Conservation (phyloP, 2,113 vertebrate species). For the Saguinus midas region DNA sequence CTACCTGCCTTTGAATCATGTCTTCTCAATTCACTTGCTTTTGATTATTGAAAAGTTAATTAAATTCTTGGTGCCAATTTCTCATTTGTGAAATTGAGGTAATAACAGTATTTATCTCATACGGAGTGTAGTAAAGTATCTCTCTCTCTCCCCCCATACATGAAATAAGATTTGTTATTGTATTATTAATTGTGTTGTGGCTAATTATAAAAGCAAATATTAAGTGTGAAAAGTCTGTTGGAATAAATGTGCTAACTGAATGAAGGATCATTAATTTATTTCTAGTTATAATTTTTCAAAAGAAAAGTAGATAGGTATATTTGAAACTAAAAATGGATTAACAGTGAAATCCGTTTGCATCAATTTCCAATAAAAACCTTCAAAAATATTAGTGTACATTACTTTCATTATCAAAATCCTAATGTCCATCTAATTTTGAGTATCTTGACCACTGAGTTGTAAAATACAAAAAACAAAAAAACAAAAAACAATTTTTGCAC, state of each 20-base stretch:
- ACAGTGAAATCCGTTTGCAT: slow-evolving; percentile 48
- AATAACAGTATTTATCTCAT: not conserved
- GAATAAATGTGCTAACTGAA: slow-evolving; percentile 23
- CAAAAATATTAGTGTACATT: slow-evolving; percentile 42
- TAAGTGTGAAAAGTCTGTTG: slow-evolving; percentile 3
- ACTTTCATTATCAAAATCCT: slow-evolving; percentile 74
- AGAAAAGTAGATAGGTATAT: not conserved
- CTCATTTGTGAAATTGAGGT: not conserved
- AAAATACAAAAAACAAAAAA: slow-evolving; percentile 79
- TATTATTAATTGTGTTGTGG: not conserved
- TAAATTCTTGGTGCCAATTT: not conserved
- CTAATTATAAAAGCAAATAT: slow-evolving; percentile 36
- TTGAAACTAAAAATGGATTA: slow-evolving; percentile 44
- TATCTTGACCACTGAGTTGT: slow-evolving; percentile 81
- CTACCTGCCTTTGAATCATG: not conserved
- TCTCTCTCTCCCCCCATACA: not conserved
- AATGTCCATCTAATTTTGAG: slow-evolving; percentile 73
- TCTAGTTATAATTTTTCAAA: not conserved
- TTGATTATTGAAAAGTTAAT: not conserved
- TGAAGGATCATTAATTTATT: slow-evolving; percentile 51
- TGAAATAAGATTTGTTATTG: too few relatives aligned
- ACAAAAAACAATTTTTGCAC: slow-evolving; percentile 54
- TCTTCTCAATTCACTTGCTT: not conserved
- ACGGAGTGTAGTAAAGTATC: not conserved
- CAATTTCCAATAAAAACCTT: slow-evolving; percentile 42